phyloP scores from a whole-genome alignment of 2,888 invertebrate species.

The Cylindroiulus punctatus region DNA sequence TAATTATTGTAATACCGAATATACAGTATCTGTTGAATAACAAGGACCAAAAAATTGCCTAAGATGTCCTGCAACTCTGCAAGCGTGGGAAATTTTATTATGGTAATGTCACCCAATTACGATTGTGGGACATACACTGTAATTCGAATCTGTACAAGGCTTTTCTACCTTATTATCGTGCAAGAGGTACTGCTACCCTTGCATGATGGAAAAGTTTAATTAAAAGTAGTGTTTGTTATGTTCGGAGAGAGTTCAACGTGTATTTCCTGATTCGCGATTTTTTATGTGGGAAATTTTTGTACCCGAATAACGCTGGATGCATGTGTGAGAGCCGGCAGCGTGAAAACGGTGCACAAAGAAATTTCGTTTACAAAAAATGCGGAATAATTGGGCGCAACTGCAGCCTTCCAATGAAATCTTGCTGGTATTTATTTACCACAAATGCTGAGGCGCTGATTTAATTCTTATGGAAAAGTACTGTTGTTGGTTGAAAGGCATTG shows the following conservation, averaged over 20 bases:
- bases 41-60: neutral
- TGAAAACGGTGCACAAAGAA: neutral
- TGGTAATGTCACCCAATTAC: conserved; percentile 36
- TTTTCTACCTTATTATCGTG: neutral
- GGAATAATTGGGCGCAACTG: neutral
- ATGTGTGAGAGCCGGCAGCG: neutral
- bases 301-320: neutral
- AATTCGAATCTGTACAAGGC: neutral
- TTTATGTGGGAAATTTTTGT: conserved; percentile 11
- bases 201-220: neutral
- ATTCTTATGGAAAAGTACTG: neutral
- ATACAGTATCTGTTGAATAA: neutral
- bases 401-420: conserved; percentile 8
- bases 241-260: neutral
- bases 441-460: neutral
- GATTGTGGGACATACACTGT: neutral
- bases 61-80: neutral
- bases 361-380: neutral
- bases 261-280: conserved; percentile 23
- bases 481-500: neutral
- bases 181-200: neutral
- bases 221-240: conserved; percentile 8
- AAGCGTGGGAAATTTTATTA: neutral
- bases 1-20: neutral
- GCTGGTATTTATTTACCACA: neutral